These are phyloP conservation scores for Emydocephalus ijimae DNA, from an alignment of 2,113 vertebrate genomes.

Conservation along the genomic window DNA sequence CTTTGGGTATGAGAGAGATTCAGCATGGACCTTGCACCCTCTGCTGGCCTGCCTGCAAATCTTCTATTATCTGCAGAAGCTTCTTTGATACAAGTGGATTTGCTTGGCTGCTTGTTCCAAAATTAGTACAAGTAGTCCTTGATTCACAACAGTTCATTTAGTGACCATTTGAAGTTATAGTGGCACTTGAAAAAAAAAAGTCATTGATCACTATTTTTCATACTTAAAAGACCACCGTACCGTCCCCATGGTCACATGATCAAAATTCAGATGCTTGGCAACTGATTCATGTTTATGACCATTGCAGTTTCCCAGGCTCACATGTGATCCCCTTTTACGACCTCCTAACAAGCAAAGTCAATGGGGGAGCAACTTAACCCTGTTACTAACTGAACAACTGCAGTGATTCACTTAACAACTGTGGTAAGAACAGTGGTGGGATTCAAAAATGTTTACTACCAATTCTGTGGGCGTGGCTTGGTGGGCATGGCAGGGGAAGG, in stretches of 20 bases:
- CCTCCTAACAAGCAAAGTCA: not conserved
- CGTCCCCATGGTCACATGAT: not conserved
- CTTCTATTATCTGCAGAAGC: not conserved
- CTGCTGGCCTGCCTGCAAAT: conserved; percentile 6
- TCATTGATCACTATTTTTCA: not conserved
- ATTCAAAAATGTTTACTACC: too few relatives aligned
- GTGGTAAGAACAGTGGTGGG: not conserved
- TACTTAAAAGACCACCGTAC: not conserved
- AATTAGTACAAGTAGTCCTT: not conserved
- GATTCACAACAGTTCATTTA: not conserved
- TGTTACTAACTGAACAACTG: not conserved
- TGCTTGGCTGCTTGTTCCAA: not conserved
- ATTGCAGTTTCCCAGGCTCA: not conserved
- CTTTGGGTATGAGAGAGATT: not conserved
- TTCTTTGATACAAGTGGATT: not conserved
- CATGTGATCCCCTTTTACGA: not conserved
- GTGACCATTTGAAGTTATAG: not conserved
- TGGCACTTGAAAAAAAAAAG: not conserved
- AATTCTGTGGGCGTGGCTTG: too few relatives aligned
- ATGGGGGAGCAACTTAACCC: not conserved
- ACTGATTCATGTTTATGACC: not conserved
- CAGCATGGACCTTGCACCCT: not conserved
- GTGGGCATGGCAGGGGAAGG: too few relatives aligned
- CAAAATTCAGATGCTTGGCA: not conserved
- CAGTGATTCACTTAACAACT: not conserved